Evolutionary conservation across 2,888 invertebrate genomes (phyloP).

Genomic region (Dicyrtomina minuta): DNA sequence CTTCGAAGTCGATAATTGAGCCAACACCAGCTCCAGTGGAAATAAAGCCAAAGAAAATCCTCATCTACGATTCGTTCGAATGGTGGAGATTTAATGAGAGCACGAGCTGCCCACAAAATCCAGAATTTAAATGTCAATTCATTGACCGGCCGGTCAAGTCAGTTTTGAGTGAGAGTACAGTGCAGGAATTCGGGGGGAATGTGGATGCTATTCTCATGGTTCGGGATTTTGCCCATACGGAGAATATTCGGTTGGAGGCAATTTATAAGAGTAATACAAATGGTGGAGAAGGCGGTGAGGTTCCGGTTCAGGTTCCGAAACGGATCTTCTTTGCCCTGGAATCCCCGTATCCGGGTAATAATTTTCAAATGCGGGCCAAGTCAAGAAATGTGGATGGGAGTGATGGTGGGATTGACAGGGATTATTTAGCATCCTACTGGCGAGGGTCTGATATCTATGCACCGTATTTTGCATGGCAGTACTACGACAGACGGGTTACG

Average conservation of each 20-base stretch:
- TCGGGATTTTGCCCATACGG: slow-evolving; percentile 17
- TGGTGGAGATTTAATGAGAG: background rate
- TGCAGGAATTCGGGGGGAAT: background rate
- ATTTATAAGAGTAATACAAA: too few relatives aligned
- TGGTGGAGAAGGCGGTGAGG: too few relatives aligned
- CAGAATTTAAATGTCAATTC: background rate
- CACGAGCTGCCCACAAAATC: background rate
- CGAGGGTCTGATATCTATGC: slow-evolving; percentile 22
- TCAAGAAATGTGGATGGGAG: too few relatives aligned
- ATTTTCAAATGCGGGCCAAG: too few relatives aligned
- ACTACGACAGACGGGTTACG: background rate
- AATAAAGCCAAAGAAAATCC: slow-evolving; percentile 1
- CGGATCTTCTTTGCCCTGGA: slow-evolving; percentile 19
- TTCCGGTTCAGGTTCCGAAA: background rate
- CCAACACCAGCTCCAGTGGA: background rate
- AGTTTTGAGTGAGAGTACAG: background rate
- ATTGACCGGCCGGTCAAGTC: background rate
- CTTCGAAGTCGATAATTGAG: too few relatives aligned
- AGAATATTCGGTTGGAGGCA: background rate
- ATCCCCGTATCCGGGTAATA: slow-evolving; percentile 1
- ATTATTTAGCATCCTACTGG: slow-evolving; percentile 26
- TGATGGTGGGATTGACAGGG: background rate
- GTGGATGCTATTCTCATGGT: slow-evolving; percentile 14
- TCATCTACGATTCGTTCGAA: background rate
- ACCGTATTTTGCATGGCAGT: slow-evolving; percentile 22